phyloP scores from a whole-genome alignment of 2,797 vertebrate species.

The Pteropus rufus region DNA sequence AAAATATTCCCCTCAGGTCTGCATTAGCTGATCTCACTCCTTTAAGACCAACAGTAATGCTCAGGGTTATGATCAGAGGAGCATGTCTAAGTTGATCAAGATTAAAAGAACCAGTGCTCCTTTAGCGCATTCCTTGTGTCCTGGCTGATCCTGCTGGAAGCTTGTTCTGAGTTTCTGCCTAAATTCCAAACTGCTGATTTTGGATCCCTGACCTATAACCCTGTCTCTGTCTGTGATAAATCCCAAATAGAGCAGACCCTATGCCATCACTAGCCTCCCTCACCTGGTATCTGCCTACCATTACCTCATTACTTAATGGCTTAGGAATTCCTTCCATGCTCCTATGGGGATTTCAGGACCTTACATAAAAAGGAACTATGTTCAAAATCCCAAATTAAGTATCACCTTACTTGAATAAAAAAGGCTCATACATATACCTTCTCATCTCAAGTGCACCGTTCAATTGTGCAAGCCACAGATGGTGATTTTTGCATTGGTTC shows the following conservation, averaged over 20 bases:
- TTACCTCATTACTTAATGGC: neutral
- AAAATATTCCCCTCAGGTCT: neutral
- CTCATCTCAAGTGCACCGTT: neutral
- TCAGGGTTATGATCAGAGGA: neutral
- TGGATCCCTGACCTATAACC: neutral
- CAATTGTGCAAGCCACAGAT: neutral
- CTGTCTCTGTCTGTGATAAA: neutral
- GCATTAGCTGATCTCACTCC: neutral
- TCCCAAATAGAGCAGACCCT: neutral
- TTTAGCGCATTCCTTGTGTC: neutral
- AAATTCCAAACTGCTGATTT: neutral
- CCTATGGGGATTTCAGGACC: neutral
- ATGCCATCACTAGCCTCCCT: neutral
- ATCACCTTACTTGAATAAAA: neutral
- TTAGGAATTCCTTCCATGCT: neutral
- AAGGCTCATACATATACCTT: neutral
- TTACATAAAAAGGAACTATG: neutral
- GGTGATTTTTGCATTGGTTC: neutral
- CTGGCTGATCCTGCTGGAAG: neutral
- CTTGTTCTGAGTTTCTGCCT: neutral
- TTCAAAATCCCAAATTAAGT: neutral
- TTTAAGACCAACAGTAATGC: neutral
- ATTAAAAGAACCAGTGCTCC: neutral
- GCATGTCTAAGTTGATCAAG: neutral
- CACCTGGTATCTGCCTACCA: neutral